Evolutionary conservation across 2,888 invertebrate genomes (phyloP).

Genomic region (Hybos culiciformis): DNA sequence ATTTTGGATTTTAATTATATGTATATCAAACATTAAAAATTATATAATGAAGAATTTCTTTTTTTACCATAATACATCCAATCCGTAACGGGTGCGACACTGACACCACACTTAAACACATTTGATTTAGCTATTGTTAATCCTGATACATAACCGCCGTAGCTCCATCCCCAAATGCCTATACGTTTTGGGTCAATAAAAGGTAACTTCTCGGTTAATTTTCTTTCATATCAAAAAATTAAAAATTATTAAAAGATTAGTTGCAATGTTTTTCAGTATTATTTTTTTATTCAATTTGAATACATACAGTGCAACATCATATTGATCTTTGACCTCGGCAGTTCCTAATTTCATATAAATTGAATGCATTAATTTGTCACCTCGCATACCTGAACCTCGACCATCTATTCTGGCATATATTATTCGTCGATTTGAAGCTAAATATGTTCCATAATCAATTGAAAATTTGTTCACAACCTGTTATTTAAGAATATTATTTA

Average conservation of each 20-base stretch:
- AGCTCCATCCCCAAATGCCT: conserved; percentile 98
- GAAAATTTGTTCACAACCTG: conserved; percentile 51
- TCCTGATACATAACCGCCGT: conserved; percentile 88
- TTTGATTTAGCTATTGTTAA: conserved; percentile 71
- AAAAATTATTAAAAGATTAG: not conserved
- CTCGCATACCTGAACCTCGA: conserved; percentile 75
- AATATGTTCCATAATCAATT: conserved; percentile 77
- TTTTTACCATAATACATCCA: conserved; percentile 83
- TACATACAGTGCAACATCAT: conserved; percentile 52
- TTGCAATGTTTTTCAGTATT: conserved; percentile 32
- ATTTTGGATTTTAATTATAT: not conserved
- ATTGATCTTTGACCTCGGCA: conserved; percentile 83
- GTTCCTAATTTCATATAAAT: conserved; percentile 75
- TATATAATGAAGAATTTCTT: not conserved
- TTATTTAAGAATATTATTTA: not conserved
- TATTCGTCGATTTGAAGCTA: conserved; percentile 69
- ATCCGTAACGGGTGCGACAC: conserved; percentile 93
- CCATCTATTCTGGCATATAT: conserved; percentile 85
- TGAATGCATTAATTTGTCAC: conserved; percentile 68
- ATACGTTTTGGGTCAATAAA: conserved; percentile 70
- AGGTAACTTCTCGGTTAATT: conserved; percentile 43
- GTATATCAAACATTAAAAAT: no score
- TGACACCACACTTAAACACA: conserved; percentile 84
- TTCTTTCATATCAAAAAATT: conserved; percentile 23
- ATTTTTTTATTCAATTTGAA: conserved; percentile 26